Evolutionary conservation across 2,113 vertebrate species (phyloP).

Genomic region (Eptatretus burgeri): DNA sequence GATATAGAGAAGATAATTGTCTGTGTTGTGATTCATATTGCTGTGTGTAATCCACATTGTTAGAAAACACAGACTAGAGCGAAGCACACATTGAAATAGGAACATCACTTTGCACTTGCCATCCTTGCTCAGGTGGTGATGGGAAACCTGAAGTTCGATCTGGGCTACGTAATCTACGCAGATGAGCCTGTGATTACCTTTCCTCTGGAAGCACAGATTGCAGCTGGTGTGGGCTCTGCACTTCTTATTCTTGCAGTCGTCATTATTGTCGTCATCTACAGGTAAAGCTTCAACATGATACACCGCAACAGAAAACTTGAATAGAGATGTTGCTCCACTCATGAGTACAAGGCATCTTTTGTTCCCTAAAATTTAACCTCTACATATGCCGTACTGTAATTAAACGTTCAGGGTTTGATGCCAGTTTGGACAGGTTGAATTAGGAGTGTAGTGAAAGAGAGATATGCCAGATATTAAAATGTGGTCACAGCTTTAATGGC

Average conservation of each 20-base stretch:
- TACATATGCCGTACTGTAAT: neutral
- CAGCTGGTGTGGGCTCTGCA: slow-evolving; percentile 51
- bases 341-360: neutral
- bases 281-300: slow-evolving; percentile 19
- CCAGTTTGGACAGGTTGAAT: neutral
- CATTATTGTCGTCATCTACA: slow-evolving; percentile 83
- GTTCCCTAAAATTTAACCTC: neutral
- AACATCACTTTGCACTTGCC: neutral
- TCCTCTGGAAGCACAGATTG: slow-evolving; percentile 66
- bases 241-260: slow-evolving; percentile 67
- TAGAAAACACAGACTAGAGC: neutral
- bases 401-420: neutral
- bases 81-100: neutral
- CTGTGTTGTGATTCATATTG: neutral
- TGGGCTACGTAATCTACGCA: slow-evolving; percentile 69
- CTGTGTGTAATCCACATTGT: no score
- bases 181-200: slow-evolving; percentile 48
- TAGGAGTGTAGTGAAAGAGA: neutral
- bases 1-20: neutral
- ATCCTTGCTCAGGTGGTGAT: slow-evolving; percentile 40
- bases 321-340: neutral
- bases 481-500: no score
- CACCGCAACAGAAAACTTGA: neutral
- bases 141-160: slow-evolving; percentile 56
- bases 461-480: no score